Percentiles rank a stretch among this genome's conserved stretches.
phyloP scores from a whole-genome alignment of 2,113 vertebrate genomes.

The Morone saxatilis region DNA sequence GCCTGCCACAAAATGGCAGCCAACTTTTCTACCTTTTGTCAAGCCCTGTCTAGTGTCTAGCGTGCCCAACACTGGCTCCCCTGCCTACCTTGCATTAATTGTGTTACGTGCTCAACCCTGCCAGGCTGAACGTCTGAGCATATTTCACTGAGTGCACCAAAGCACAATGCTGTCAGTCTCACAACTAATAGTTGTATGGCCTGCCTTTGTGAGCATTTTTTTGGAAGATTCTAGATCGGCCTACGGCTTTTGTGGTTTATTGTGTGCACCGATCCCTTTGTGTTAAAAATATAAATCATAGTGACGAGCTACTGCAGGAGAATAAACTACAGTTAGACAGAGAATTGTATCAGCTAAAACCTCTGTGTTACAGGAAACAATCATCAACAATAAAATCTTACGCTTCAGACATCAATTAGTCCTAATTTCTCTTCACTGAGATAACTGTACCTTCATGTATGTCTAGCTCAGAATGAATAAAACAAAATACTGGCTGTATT shows the following conservation, averaged over 20 bases:
- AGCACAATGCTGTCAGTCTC: constrained; percentile 67
- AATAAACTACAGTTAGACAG: neutral
- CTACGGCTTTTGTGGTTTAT: constrained; percentile 16
- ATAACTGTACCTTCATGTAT: neutral
- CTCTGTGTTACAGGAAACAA: neutral
- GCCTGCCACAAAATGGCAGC: constrained; percentile 16
- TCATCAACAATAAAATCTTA: neutral
- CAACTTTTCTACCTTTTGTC: constrained; percentile 31
- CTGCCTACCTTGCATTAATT: constrained; percentile 49
- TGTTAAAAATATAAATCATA: constrained; percentile 39
- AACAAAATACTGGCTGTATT: too few species aligned
- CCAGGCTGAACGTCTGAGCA: constrained; percentile 32
- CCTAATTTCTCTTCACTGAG: neutral
- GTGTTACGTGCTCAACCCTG: constrained; percentile 52
- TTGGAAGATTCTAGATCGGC: constrained; percentile 3
- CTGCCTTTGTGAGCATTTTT: constrained; percentile 23
- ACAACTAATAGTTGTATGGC: constrained; percentile 42
- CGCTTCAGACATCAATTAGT: neutral
- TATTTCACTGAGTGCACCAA: constrained; percentile 62
- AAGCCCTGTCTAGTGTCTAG: constrained; percentile 27
- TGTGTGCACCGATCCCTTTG: constrained; percentile 16
- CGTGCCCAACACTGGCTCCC: constrained; percentile 33
- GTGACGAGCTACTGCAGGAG: neutral
- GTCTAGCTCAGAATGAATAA: neutral
- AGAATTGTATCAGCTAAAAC: neutral